These are phyloP conservation scores for Diabrotica balteata DNA, from an alignment of 2,888 invertebrate species.

Conservation along the genomic window DNA sequence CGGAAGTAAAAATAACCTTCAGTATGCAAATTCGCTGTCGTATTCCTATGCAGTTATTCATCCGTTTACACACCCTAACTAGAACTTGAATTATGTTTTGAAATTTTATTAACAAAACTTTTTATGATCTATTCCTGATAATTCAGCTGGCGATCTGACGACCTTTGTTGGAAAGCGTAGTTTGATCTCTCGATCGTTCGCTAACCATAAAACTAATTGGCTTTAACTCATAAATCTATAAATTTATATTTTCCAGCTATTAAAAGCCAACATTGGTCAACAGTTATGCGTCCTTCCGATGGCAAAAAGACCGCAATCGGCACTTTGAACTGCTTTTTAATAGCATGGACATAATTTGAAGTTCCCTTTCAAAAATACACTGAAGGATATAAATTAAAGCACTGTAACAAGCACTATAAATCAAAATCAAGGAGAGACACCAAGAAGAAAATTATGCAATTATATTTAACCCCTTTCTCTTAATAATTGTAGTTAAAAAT, in stretches of 20 bases:
- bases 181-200: constrained; percentile 43
- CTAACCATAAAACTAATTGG: constrained; percentile 57
- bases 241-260: constrained; percentile 52
- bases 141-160: constrained; percentile 48
- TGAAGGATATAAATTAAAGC: too few species aligned
- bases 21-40: constrained; percentile 56
- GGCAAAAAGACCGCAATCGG: constrained; percentile 7
- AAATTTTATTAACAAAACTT: constrained; percentile 51
- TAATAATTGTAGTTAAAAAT: too few species aligned
- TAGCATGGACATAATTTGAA: neutral
- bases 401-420: too few species aligned
- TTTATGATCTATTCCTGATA: constrained; percentile 52
- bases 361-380: too few species aligned
- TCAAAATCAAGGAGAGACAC: too few species aligned
- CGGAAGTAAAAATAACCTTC: constrained; percentile 59
- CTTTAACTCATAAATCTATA: constrained; percentile 56
- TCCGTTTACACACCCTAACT: constrained; percentile 56
- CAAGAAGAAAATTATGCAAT: too few species aligned
- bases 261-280: constrained; percentile 42
- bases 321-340: neutral
- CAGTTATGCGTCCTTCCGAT: constrained; percentile 19
- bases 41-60: constrained; percentile 54
- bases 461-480: too few species aligned
- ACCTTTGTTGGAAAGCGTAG: constrained; percentile 40
- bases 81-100: constrained; percentile 46